Percentiles rank a stretch among this genome's conserved stretches.
These are phyloP conservation scores for Syngnathus acus DNA, from an alignment of 2,797 vertebrate genomes.

Conservation along the genomic window DNA sequence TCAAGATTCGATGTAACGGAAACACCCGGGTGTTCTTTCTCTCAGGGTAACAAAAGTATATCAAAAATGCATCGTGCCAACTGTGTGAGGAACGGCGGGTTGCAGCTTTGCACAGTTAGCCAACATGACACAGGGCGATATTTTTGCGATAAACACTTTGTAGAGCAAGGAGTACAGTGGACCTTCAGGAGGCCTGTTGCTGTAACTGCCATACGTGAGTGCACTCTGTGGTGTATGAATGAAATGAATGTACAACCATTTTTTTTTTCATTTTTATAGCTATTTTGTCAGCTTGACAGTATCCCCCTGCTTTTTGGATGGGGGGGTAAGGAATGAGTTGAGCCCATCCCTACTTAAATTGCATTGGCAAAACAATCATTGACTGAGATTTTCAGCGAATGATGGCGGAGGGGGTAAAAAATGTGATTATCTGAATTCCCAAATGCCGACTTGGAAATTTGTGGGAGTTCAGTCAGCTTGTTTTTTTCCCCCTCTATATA, in stretches of 20 bases:
- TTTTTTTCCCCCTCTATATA: too few relatives aligned
- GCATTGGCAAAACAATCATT: too few relatives aligned
- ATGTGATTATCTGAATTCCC: too few relatives aligned
- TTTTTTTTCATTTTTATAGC: too few relatives aligned
- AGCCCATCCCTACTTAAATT: too few relatives aligned
- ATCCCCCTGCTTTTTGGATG: too few relatives aligned
- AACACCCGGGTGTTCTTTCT: slow-evolving; percentile 3
- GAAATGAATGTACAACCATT: too few relatives aligned
- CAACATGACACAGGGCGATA: background rate
- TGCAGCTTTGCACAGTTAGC: slow-evolving; percentile 23
- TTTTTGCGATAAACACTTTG: slow-evolving; percentile 52
- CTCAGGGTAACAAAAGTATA: slow-evolving; percentile 17
- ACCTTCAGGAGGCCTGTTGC: slow-evolving; percentile 46
- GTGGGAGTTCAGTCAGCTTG: background rate
- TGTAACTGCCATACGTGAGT: slow-evolving; percentile 44
- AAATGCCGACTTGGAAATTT: background rate
- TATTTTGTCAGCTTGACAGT: too few relatives aligned
- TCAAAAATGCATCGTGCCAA: accelerated
- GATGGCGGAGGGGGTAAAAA: too few relatives aligned
- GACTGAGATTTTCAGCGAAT: too few relatives aligned
- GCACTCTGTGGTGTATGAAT: too few relatives aligned
- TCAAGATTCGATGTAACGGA: background rate
- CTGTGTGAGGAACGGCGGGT: background rate
- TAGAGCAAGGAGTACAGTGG: slow-evolving; percentile 33
- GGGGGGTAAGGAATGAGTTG: too few relatives aligned